Conservation (phyloP, 2,888 invertebrate genomes). For the Onthophagus sagittarius region DNA sequence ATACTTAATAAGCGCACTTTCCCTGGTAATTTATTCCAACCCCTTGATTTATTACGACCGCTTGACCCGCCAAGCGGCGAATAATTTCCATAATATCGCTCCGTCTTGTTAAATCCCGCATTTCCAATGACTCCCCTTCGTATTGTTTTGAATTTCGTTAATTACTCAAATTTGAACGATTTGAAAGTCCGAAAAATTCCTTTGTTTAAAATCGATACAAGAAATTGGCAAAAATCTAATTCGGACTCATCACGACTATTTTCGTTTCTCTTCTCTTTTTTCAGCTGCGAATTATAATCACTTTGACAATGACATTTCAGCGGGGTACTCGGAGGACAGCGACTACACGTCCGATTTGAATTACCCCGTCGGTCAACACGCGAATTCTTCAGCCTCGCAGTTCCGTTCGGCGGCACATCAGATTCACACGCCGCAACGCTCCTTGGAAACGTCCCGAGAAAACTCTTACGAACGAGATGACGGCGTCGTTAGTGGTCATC, state of each 20-base stretch:
- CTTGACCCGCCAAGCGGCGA: background rate
- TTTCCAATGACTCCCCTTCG: background rate
- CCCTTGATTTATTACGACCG: background rate
- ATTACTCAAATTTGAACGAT: background rate
- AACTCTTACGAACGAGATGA: constrained; percentile 82
- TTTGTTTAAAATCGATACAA: background rate
- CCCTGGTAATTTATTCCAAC: background rate
- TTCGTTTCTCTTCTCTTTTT: constrained; percentile 34
- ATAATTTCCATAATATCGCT: background rate
- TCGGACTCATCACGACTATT: background rate
- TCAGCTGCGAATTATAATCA: constrained; percentile 45
- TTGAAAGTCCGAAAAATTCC: background rate
- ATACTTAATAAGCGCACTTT: background rate
- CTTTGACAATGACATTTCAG: constrained; percentile 57
- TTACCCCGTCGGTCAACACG: constrained; percentile 85
- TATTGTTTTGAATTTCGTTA: background rate
- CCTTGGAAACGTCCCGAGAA: constrained; percentile 74
- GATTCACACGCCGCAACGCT: constrained; percentile 73
- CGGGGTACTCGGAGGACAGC: constrained; percentile 93
- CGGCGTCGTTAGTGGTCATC: constrained; percentile 36
- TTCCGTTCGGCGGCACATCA: constrained; percentile 75
- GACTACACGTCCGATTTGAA: constrained; percentile 96
- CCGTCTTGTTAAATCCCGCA: background rate
- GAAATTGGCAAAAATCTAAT: background rate
- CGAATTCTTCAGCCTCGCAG: constrained; percentile 90